Evolutionary conservation across 2,888 invertebrate species (phyloP), one percentile per base, ranked within the genome.

Genomic region (Megaustenia siamemsis): DNA sequence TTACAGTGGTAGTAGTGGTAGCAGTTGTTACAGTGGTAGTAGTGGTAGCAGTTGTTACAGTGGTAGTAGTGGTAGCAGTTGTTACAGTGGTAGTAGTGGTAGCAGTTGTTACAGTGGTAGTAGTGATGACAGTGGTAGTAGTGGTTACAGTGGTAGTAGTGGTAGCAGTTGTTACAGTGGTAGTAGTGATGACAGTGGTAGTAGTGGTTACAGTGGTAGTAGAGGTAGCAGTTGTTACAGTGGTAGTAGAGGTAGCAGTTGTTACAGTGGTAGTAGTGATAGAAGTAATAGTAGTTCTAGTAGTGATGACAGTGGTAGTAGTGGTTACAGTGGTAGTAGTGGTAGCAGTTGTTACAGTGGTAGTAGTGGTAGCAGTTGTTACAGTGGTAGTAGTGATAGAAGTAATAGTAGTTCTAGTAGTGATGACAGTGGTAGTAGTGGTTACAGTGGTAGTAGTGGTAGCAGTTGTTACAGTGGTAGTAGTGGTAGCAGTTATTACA

Each of bases 21-120:
- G 28, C 12, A 43, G 28, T 28, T 75, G 75, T 49, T 75, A 45
- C n/a, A 43, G 75, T 49, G 40, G 49, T n/a, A 43, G 12, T 49
- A 43, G 28, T 49, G 40, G 75, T 49, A 43, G 49, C n/a, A 43
- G 43, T 28, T 45, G 75, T 49, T 75, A 28, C n/a, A 43, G 75
- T n/a, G 40, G 12, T 40, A 43, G 45, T 49, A 43, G 75, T 49
- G 40, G 75, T 49, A 43, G 43, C n/a, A 43, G 24, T 49, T 49
- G 75, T 49, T 45, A 5, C 45, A 43, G 45, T 49, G 8, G 5
- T 40, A 43, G 49, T 49, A 43, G 24, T 49, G 40, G 49, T n/a
- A 43, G 10, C n/a, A 43, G 28, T 49, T 75, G 24, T 49, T 38
- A n/a, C n/a, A 15, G 12, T 32, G 40, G n/a, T 32, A 43, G 49